Base-by-base conservation (phyloP, 2,888 invertebrate species). In the Microdon myrmicae region DNA sequence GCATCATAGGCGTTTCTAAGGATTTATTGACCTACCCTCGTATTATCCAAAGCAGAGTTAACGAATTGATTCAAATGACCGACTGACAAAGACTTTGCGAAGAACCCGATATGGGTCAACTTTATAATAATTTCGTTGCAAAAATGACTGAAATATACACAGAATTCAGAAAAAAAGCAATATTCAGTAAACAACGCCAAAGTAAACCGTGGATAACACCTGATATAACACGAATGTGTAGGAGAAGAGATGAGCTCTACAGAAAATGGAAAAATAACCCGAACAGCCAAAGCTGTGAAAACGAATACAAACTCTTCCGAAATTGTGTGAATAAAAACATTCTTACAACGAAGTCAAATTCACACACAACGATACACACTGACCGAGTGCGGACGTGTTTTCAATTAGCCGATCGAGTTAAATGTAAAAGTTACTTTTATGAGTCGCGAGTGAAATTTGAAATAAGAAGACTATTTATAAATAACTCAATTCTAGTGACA, bases 201-300 rank as follows among this genome's bases (percentile, higher is more conserved):
- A 19, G 31, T 3, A 38, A 55, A 9, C 38, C 28, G 7, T 32
- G 23, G 32, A 37, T 38, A 8, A 31, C 9, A 4, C 5, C 13
- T 9, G 16, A 25, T 23, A 31, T 39, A 31, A 12, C 20, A 3
- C 10, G 7, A 39, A 37, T 23, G 23, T 17, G 14, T 8, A 38
- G 20, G 17, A 20, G 23, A 37, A 28, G 29, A 8, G 37, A 38
- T 13, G 44, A 32, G 12, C 17, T 44, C 14, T 32, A 32, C 23
- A 31, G 29, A 10, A 41, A 9, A 19, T 38, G 39, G 31, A 38
- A 39, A 25, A 48, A 48, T 10, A 41, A 10, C 34, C 39, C 41
- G 16, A 41, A 13, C 19, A 17, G 26, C 7, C 23, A 34, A 14
- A 34, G 29, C 4, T 34, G 19, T 35, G 29, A 37, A 4, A 9